Conservation (phyloP, 2,113 vertebrate species). For the Asarcornis scutulata region DNA sequence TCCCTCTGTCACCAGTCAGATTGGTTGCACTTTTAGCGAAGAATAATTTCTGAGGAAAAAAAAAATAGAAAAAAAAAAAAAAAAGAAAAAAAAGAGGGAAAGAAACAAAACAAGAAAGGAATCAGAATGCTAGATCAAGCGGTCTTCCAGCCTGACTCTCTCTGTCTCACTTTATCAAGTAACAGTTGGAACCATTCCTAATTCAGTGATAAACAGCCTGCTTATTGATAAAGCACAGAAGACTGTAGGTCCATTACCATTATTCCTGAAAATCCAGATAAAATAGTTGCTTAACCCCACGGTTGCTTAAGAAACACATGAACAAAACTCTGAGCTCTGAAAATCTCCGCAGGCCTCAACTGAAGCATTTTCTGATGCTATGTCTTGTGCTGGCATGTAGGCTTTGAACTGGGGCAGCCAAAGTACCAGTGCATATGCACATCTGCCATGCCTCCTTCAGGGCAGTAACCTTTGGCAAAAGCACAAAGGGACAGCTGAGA, state of each 20-base stretch:
- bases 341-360: background rate
- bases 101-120: background rate
- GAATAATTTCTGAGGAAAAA: background rate
- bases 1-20: background rate
- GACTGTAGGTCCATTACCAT: background rate
- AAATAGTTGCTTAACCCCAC: background rate
- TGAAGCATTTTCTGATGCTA: background rate
- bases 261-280: background rate
- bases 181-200: background rate
- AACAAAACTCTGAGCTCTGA: background rate
- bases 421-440: background rate
- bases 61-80: background rate
- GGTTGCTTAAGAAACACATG: background rate
- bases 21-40: background rate
- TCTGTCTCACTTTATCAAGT: background rate
- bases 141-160: background rate
- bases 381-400: background rate
- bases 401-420: background rate
- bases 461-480: background rate
- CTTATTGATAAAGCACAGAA: background rate
- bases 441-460: background rate
- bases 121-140: background rate
- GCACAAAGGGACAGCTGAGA: slow-evolving; percentile 23
- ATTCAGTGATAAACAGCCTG: background rate
- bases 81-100: background rate